phyloP scores from a whole-genome alignment of 2,113 vertebrate species.

The Plectropomus leopardus region DNA sequence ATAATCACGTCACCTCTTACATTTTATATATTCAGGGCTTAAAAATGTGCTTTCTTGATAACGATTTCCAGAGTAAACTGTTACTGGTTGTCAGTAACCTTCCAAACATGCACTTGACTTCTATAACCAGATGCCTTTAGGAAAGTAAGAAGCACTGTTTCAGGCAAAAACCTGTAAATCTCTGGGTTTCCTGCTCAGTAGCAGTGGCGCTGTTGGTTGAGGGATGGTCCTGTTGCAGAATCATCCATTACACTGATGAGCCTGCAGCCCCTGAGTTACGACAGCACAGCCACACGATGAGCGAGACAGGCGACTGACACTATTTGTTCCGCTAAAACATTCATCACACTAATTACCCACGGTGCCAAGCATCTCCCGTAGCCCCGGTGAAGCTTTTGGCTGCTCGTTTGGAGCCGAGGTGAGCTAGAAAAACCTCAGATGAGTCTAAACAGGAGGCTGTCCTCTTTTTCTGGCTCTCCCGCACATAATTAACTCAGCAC shows the following conservation, averaged over 20 bases:
- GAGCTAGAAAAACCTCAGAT: conserved; percentile 89
- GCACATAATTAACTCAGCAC: conserved; percentile 92
- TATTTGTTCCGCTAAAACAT: conserved; percentile 86
- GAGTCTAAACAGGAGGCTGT: conserved; percentile 89
- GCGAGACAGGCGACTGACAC: conserved; percentile 86
- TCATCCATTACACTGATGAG: conserved; percentile 90
- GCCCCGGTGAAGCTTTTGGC: conserved; percentile 69
- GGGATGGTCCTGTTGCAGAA: conserved; percentile 81
- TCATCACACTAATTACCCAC: conserved; percentile 94
- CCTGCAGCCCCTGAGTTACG: conserved; percentile 78
- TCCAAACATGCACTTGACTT: conserved; percentile 63
- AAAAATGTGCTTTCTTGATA: neutral
- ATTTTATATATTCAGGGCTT: neutral
- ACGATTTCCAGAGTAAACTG: neutral
- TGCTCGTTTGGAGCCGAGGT: conserved; percentile 91
- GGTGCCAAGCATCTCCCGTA: conserved; percentile 90
- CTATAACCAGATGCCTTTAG: conserved; percentile 32
- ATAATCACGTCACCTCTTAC: neutral
- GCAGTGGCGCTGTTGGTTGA: conserved; percentile 75
- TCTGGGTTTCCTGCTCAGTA: conserved; percentile 30
- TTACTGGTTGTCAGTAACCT: conserved; percentile 27
- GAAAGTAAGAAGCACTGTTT: neutral
- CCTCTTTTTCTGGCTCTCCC: conserved; percentile 84
- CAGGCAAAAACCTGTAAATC: conserved; percentile 6
- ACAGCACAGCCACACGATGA: conserved; percentile 82